phyloP scores from a whole-genome alignment of 2,888 invertebrate species.

The Cosmia pyralina region DNA sequence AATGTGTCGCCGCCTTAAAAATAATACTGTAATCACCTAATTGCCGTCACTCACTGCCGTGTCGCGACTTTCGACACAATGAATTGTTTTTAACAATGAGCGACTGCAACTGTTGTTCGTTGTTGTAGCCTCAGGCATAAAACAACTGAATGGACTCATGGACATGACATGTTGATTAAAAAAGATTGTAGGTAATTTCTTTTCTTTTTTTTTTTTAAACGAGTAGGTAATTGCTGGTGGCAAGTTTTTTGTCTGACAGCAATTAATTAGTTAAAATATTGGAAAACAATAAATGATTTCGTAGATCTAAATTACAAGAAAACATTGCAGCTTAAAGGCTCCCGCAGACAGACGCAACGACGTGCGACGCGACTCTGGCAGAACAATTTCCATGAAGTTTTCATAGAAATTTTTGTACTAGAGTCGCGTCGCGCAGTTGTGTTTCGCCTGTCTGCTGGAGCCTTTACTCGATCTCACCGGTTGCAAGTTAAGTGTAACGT shows the following conservation, averaged over 20 bases:
- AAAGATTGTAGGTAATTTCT: not conserved
- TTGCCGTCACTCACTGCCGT: conserved; percentile 61
- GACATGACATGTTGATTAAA: conserved; percentile 41
- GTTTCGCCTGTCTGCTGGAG: too few species aligned
- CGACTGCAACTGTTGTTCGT: conserved; percentile 44
- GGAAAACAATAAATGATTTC: not conserved
- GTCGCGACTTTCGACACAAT: conserved; percentile 71
- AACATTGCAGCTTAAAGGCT: not conserved
- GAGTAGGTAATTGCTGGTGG: conserved; percentile 18
- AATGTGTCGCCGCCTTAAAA: conserved; percentile 59
- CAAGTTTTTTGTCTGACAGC: not conserved
- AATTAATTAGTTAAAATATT: not conserved
- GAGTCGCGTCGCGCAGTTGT: too few species aligned
- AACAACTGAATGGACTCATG: conserved; percentile 42
- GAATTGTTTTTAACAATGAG: conserved; percentile 65
- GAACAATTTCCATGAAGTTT: too few species aligned
- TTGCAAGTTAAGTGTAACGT: not conserved
- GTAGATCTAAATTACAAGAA: not conserved
- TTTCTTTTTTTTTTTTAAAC: conserved; percentile 28
- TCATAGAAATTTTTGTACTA: too few species aligned
- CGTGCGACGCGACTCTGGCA: too few species aligned
- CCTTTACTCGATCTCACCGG: not conserved
- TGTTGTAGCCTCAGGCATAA: conserved; percentile 52
- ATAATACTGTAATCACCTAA: conserved; percentile 66
- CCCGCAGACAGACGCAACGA: too few species aligned